Base-by-base conservation (phyloP, 2,888 invertebrate genomes). In the Troilus luridus region DNA sequence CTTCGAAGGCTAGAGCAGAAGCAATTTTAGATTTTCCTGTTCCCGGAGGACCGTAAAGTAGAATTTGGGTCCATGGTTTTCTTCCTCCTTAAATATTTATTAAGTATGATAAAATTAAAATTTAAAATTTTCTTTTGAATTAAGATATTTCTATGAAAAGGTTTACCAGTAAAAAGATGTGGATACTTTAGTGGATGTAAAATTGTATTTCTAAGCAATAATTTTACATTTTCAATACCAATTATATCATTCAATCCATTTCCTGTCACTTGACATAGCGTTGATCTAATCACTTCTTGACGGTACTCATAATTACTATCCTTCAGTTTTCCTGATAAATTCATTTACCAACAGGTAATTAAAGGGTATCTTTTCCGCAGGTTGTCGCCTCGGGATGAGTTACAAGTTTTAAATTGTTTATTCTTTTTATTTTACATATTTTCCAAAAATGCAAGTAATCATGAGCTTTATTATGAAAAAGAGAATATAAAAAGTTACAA, bases 11-110 rank as follows among this genome's bases (percentile, higher is more conserved):
- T 90, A 94, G 91, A 59, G 94, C 94, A 92, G 94, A 94, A 9
- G 94, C 94, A 24, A 95, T 92, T 88, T 93, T 93, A 6, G 95
- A 95, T 93, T 95, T 95, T 11, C 95, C 95, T 3, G 95, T 95
- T 24, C 95, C 95, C 14, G 95, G 95, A 8, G 95, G 95, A 0
- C 95, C 95, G 93, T 94, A 96, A 59, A 96, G 93, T 91, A 96
- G 93, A n/a, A 96, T 94, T 77, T 95, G 94, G 91, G 94, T 95
- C 94, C 95, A 95, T 5, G 94, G 94, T 92, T 94, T 94, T 62
- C 94, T 93, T 92, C 94, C 93, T 24, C 93, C 94, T n/a, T 94
- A 92, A n/a, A 88, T 24, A 59, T 41, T 60, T 11, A 88, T 60
- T 27, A 59, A 24, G n/a, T 0, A 6, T 5, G 12, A 67, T 67